These are phyloP conservation scores for Zaprionus capensis DNA, from an alignment of 1,140 invertebrate species.

Conservation along the genomic window DNA sequence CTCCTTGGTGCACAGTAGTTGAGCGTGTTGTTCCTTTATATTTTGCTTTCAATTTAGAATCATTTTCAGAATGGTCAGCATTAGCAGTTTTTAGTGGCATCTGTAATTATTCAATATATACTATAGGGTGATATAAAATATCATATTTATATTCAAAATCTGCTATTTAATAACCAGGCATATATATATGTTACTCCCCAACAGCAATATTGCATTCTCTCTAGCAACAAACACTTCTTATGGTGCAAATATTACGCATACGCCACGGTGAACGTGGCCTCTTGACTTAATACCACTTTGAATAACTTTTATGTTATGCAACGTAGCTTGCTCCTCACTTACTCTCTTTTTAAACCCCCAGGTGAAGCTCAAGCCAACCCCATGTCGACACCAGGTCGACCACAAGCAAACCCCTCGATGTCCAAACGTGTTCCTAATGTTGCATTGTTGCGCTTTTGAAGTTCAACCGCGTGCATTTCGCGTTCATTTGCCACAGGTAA, in stretches of 20 bases:
- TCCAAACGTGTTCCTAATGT: slow-evolving; percentile 28
- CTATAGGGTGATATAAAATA: too few species aligned
- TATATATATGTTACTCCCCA: neutral
- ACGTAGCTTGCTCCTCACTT: slow-evolving; percentile 16
- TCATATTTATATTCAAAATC: too few species aligned
- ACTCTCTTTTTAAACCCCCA: neutral
- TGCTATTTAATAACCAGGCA: too few species aligned
- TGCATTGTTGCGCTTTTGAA: slow-evolving; percentile 61
- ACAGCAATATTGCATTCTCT: neutral
- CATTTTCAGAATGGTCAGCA: too few species aligned
- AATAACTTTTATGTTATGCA: slow-evolving; percentile 66
- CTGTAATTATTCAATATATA: too few species aligned
- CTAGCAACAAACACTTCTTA: slow-evolving; percentile 17
- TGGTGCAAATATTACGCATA: slow-evolving; percentile 60
- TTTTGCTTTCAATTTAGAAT: too few species aligned
- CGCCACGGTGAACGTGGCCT: slow-evolving; percentile 54
- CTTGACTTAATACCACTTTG: slow-evolving; percentile 68
- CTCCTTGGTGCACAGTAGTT: too few species aligned
- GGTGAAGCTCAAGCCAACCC: slow-evolving; percentile 10
- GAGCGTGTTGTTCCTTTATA: too few species aligned
- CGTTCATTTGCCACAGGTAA: slow-evolving; percentile 62
- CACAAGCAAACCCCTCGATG: neutral
- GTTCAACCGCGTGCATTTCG: slow-evolving; percentile 74
- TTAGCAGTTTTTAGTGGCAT: too few species aligned
- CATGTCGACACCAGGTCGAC: neutral